Base-by-base conservation (phyloP, 2,888 invertebrate genomes). In the Tachina fera region DNA sequence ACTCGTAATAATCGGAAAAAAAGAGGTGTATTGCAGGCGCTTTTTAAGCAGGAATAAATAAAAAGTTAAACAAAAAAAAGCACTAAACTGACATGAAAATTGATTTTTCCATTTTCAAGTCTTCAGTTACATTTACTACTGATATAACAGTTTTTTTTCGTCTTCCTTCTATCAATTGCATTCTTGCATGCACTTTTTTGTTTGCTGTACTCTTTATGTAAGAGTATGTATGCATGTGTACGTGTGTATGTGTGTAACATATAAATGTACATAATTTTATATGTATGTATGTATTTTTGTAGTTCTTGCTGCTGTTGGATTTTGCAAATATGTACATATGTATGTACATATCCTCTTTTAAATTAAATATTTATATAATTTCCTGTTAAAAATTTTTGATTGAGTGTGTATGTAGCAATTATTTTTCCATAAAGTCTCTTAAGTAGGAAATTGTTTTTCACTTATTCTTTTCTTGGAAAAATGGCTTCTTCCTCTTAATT, bases 71-170 rank as follows among this genome's bases (percentile, higher is more conserved):
- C n/a, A 70, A 67, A 41, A 56, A 14, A 39, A 41, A 43, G 16
- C 9, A 75, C 43, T 14, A 61, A 68, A 56, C 51, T 75, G 83
- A 70, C 63, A 86, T 68, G 79, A 83, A 67, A 75, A 86, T 86
- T 86, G 86, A 86, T 86, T 86, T 86, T 86, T 83, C 78, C 78
- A 78, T 56, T 83, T 82, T 77, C 60, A 58, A 41, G 31, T 22
- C 68, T 65, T n/a, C 41, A 41, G 51, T 75, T 80, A 65, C 61
- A 56, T 56, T 80, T 63, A 63, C 70, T 63, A 76, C 71, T 80
- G 80, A 80, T 77, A 85, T 78, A 78, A 84, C 83, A 58, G 68
- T 65, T 58, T 56, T 43, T 72, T 60, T 70, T 51, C 4, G 14
- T 3, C 11, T 13, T 45, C 13, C 19, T 16, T 14, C 19, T 31